Percentiles rank a stretch among this genome's conserved stretches.
Conservation (phyloP, 1,140 invertebrate species). For the Ladona fulva region DNA sequence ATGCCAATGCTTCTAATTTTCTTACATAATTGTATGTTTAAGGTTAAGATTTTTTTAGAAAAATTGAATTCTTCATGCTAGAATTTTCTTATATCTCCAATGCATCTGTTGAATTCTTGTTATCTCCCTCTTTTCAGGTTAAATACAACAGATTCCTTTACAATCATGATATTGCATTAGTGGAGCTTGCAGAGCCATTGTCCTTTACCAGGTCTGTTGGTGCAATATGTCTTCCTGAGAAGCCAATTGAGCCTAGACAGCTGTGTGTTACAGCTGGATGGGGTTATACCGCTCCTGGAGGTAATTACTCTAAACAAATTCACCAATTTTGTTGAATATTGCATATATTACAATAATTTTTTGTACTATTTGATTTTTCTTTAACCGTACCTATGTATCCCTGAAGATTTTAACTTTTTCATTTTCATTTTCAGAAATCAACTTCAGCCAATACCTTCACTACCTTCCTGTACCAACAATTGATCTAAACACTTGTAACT, state of each 20-base stretch:
- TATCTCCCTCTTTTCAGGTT: too few species aligned
- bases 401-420: too few species aligned
- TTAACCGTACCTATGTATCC: not conserved
- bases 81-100: too few species aligned
- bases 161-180: conserved; percentile 46
- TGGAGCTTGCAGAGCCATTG: conserved; percentile 43
- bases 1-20: too few species aligned
- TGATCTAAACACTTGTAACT: conserved; percentile 45
- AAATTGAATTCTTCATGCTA: too few species aligned
- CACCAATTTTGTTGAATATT: too few species aligned
- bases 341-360: too few species aligned
- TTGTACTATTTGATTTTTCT: too few species aligned
- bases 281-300: conserved; percentile 38
- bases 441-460: conserved; percentile 40
- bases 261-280: conserved; percentile 51
- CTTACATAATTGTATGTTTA: too few species aligned
- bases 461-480: conserved; percentile 48
- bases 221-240: conserved; percentile 43
- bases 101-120: not conserved
- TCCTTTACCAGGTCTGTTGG: conserved; percentile 43
- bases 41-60: too few species aligned
- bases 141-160: conserved; percentile 52
- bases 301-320: conserved; percentile 21
- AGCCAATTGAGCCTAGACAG: conserved; percentile 38
- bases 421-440: conserved; percentile 35